These are phyloP conservation scores for Tipula lateralis DNA, from an alignment of 2,888 invertebrate genomes.

Conservation along the genomic window DNA sequence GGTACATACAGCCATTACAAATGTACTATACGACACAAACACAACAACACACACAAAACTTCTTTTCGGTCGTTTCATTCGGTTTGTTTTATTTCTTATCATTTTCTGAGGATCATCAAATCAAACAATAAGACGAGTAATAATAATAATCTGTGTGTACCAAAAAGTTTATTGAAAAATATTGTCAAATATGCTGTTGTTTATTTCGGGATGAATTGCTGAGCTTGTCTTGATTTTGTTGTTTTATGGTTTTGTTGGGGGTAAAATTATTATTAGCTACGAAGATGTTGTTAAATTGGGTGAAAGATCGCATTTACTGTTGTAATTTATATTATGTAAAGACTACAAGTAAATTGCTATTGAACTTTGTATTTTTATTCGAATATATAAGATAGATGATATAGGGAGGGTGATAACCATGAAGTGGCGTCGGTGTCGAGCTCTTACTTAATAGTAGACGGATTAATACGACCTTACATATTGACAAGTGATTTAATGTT, in stretches of 20 bases:
- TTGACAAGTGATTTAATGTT: too few species aligned
- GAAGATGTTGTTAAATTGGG: not conserved
- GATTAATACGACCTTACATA: too few species aligned
- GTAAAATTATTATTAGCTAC: not conserved
- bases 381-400: not conserved
- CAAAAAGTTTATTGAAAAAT: not conserved
- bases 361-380: not conserved
- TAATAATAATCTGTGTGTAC: slow-evolving; percentile 20
- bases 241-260: not conserved
- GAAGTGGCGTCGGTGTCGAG: too few species aligned
- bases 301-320: not conserved
- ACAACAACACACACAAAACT: not conserved
- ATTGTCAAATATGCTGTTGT: not conserved
- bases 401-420: too few species aligned
- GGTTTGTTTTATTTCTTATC: not conserved
- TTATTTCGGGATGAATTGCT: not conserved
- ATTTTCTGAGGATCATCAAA: not conserved
- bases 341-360: not conserved
- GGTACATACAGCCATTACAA: not conserved
- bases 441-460: too few species aligned
- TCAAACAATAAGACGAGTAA: not conserved
- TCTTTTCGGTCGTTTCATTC: not conserved
- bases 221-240: not conserved
- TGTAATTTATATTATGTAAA: not conserved
- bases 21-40: not conserved